Percentiles rank a stretch among this genome's conserved stretches.
Conservation (phyloP, 2,797 vertebrate genomes). For the Falco columbarius region DNA sequence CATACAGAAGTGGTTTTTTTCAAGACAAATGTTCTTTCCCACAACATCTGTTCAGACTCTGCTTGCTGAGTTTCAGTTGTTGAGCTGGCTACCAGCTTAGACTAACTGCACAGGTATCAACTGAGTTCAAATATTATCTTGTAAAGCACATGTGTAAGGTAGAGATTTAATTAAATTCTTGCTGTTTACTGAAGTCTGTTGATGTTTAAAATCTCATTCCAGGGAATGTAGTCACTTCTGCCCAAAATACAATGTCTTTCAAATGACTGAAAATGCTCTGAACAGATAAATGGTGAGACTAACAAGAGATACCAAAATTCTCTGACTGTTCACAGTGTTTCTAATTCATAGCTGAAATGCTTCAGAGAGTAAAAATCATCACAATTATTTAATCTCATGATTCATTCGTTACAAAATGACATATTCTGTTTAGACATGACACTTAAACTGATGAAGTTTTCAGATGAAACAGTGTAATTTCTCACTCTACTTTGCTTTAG, state of each 20-base stretch:
- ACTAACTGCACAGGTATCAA: not conserved
- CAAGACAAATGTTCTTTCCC: not conserved
- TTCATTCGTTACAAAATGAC: not conserved
- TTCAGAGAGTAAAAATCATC: not conserved
- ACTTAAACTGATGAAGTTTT: not conserved
- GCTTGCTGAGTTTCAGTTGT: not conserved
- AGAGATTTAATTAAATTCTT: not conserved
- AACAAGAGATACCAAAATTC: not conserved
- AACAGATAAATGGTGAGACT: not conserved
- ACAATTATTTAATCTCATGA: not conserved
- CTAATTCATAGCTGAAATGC: not conserved
- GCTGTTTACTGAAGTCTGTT: not conserved
- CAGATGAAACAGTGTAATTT: not conserved
- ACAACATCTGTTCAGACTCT: not conserved
- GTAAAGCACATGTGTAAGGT: not conserved
- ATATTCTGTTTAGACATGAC: not conserved
- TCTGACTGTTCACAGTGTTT: not conserved
- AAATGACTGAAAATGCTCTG: not conserved
- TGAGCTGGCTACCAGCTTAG: not conserved
- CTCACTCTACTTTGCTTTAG: not conserved
- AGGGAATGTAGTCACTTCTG: not conserved
- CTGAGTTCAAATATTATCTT: not conserved
- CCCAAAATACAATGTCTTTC: not conserved
- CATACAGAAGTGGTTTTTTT: not conserved
- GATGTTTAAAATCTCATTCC: not conserved